These are phyloP conservation scores for Oncorhynchus keta DNA, from an alignment of 2,113 vertebrate genomes.

Conservation along the genomic window DNA sequence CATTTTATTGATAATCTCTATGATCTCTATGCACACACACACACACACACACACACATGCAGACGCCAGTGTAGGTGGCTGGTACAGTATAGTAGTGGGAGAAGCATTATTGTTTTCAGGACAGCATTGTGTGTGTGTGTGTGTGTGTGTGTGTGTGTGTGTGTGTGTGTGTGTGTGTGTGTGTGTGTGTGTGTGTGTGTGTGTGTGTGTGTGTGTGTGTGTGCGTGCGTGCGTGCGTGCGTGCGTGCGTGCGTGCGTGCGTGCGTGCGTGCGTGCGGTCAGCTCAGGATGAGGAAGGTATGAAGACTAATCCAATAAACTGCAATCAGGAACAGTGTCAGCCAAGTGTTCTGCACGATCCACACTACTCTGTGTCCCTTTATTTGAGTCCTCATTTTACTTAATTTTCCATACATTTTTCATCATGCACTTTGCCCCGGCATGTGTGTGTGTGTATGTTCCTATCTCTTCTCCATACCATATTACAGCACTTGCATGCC, in stretches of 20 bases:
- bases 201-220: too few species aligned
- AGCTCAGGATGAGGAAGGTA: too few species aligned
- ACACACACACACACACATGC: background rate
- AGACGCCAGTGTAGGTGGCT: conserved; percentile 33
- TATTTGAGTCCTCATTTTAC: background rate
- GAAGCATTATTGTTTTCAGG: conserved; percentile 29
- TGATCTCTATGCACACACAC: too few species aligned
- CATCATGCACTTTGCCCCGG: background rate
- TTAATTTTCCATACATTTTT: background rate
- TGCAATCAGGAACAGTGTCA: too few species aligned
- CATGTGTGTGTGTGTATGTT: background rate
- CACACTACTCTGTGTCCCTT: background rate
- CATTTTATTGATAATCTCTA: too few species aligned
- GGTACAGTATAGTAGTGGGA: conserved; percentile 41
- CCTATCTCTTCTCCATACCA: conserved; percentile 8
- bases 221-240: too few species aligned
- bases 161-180: conserved; percentile 7
- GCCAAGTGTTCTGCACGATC: background rate
- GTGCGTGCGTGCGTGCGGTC: too few species aligned
- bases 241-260: too few species aligned
- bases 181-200: too few species aligned
- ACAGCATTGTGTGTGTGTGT: background rate
- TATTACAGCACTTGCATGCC: conserved; percentile 19
- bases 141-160: conserved; percentile 6
- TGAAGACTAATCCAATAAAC: too few species aligned